These are phyloP conservation scores for Pipistrellus pipistrellus DNA, from an alignment of 2,797 vertebrate species.

Conservation along the genomic window DNA sequence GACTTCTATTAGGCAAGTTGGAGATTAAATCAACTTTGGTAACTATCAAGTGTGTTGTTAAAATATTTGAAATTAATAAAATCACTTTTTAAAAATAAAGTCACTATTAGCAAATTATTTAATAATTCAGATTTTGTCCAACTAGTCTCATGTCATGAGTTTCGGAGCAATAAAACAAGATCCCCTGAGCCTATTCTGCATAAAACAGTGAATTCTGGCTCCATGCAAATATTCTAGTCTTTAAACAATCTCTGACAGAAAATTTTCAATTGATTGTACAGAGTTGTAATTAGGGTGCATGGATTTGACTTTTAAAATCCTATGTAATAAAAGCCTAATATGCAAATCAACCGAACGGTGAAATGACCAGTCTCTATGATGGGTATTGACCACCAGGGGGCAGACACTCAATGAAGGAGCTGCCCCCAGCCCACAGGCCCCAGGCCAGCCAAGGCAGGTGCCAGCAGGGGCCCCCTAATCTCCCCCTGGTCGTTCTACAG, in stretches of 20 bases:
- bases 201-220: background rate
- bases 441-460: too few relatives aligned
- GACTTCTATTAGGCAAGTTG: constrained; percentile 12
- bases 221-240: background rate
- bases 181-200: background rate
- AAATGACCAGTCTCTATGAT: too few relatives aligned
- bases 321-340: too few relatives aligned
- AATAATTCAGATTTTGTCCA: background rate
- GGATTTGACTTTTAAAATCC: constrained; percentile 13
- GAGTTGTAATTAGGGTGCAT: background rate
- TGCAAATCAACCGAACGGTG: too few relatives aligned
- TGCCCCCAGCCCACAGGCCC: too few relatives aligned
- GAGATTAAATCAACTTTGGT: background rate
- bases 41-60: background rate
- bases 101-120: background rate
- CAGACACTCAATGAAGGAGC: too few relatives aligned
- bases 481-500: too few relatives aligned
- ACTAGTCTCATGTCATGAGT: background rate
- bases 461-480: too few relatives aligned
- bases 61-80: constrained; percentile 47
- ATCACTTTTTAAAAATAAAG: background rate
- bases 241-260: background rate
- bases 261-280: background rate
- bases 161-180: background rate
- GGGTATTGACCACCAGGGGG: too few relatives aligned